Percentiles rank a stretch among this genome's conserved stretches.
Conservation (phyloP, 2,888 invertebrate genomes). For the Cheilosia variabilis region DNA sequence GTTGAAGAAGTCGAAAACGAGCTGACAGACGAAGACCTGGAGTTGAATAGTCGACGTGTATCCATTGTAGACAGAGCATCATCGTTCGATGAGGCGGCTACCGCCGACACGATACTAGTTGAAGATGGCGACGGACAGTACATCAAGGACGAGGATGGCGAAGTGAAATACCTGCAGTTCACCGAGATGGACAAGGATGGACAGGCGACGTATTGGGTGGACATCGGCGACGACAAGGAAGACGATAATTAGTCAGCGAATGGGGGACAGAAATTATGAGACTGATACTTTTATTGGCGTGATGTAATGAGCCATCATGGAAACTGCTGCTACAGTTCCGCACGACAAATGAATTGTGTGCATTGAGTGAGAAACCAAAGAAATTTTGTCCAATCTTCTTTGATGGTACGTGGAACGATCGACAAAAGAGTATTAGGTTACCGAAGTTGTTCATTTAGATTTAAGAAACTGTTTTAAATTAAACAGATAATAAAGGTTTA, state of each 20-base stretch:
- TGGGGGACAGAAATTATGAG: constrained; percentile 21
- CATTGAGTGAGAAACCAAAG: no score
- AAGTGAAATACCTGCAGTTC: constrained; percentile 78
- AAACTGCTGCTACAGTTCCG: background rate
- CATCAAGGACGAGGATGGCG: constrained; percentile 76
- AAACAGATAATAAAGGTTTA: no score
- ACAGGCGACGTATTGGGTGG: constrained; percentile 77
- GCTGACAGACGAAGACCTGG: constrained; percentile 41
- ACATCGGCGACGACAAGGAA: constrained; percentile 73
- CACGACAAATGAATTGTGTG: background rate
- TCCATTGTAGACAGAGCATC: background rate
- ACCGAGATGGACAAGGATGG: constrained; percentile 77
- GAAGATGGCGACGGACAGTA: constrained; percentile 74
- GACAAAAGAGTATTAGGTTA: no score
- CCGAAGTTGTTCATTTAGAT: no score
- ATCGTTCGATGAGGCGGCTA: constrained; percentile 50
- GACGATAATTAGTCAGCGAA: constrained; percentile 42
- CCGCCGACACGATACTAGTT: constrained; percentile 64
- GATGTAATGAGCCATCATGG: background rate
- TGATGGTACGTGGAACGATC: no score
- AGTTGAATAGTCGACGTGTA: constrained; percentile 9
- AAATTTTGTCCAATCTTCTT: no score
- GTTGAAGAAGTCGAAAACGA: constrained; percentile 81
- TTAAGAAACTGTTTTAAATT: no score
- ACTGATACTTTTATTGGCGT: constrained; percentile 63